Evolutionary conservation across 2,113 vertebrate genomes (phyloP), one percentile per base, ranked within the genome.

Genomic region (Lamprologus callipterus): DNA sequence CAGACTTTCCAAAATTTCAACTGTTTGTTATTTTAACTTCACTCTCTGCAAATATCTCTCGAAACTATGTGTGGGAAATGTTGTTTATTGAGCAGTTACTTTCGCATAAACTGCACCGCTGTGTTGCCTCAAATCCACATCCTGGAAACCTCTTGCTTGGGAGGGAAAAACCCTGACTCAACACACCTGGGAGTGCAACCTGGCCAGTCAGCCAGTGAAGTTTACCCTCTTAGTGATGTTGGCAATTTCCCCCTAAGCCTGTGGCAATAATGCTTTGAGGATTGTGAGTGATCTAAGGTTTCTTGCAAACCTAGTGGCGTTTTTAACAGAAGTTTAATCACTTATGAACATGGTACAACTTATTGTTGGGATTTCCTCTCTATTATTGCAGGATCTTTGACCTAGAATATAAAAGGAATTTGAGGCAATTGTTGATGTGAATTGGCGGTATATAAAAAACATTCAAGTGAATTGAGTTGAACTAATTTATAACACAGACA

Each of bases 351-450:
- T 17, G 21, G 3, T 70, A 70, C 65, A 35, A 35, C 17, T n/a
- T 35, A n/a, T 63, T 63, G 58, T n/a, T 63, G 31, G 9, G 31
- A 7, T 63, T 63, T 63, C 35, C 31, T 35, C 58, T 63, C 6
- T 35, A 63, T 63, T 35, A 63, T 35, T 63, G 31, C 17, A 63
- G 31, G 58, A 0, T 1, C 17, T 63, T 35, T 63, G 28, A 7
- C 58, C 58, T n/a, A 35, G 58, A 63, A n/a, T 35, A 63, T 63
- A 63, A 63, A 63, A 63, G 31, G 9, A 63, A 0, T 63, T 63
- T 0, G 17, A 63, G 9, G 0, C 9, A 63, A 5, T 0, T 63
- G 58, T 35, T 63, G 31, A 63, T 63, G 58, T 11, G 9, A 63
- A 63, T n/a, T 63, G 58, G 9, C 2, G 1, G 31, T 0, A 13